Conservation (phyloP, 2,797 vertebrate species). For the Limosa lapponica region DNA sequence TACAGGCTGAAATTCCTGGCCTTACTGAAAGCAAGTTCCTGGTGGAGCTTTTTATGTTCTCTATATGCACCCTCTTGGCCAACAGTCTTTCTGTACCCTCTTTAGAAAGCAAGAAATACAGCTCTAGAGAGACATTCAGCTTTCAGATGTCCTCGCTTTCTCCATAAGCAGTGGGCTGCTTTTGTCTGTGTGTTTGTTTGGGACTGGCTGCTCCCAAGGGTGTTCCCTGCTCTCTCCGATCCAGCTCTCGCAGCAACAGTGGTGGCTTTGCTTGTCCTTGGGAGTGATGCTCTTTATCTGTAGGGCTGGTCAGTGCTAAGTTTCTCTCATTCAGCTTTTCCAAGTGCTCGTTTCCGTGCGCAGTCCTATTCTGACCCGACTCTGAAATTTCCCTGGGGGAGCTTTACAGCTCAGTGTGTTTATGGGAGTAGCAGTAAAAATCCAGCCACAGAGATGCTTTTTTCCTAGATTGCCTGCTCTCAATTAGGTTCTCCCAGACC, state of each 20-base stretch:
- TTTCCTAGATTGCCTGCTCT: slow-evolving; percentile 38
- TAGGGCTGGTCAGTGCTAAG: accelerated
- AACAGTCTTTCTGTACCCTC: neutral
- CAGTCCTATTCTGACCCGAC: neutral
- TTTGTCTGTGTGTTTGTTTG: neutral
- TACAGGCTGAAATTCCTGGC: neutral
- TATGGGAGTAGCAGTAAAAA: slow-evolving; percentile 55
- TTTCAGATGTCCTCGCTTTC: neutral
- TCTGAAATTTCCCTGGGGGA: neutral
- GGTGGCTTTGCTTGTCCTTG: neutral
- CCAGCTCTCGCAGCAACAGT: neutral
- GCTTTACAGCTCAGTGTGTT: slow-evolving; percentile 41
- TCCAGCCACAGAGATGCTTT: slow-evolving; percentile 15
- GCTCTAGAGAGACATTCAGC: neutral
- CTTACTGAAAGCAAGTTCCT: neutral
- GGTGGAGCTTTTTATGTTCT: neutral
- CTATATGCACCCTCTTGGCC: neutral
- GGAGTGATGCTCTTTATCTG: neutral
- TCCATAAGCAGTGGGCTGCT: neutral
- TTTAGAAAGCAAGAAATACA: neutral
- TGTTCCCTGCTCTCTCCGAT: neutral
- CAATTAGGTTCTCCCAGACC: slow-evolving; percentile 12
- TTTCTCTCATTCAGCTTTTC: neutral
- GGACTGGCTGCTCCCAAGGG: neutral
- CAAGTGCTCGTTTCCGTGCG: neutral